phyloP scores from a whole-genome alignment of 2,797 vertebrate species.

The Lithobates pipiens region DNA sequence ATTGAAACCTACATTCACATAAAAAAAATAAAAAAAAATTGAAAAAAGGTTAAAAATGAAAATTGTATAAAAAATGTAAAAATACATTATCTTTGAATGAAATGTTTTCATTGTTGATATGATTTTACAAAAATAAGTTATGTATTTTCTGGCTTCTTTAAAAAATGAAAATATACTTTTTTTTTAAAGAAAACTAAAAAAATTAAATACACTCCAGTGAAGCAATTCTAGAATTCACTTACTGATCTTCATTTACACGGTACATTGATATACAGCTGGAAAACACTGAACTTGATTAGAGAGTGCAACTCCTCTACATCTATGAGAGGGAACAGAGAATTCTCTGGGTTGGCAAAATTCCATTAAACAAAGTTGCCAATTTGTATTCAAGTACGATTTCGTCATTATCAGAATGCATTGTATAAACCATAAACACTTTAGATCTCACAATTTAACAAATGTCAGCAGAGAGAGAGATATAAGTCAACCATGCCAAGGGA shows the following conservation, averaged over 20 bases:
- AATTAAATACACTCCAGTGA: background rate
- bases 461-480: slow-evolving; percentile 52
- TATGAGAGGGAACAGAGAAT: slow-evolving; percentile 30
- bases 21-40: too few species aligned
- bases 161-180: background rate
- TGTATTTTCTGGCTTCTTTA: background rate
- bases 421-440: slow-evolving; percentile 45
- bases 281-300: slow-evolving; percentile 42
- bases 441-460: slow-evolving; percentile 54
- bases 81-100: too few species aligned
- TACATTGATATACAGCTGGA: slow-evolving; percentile 38
- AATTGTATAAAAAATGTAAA: too few species aligned
- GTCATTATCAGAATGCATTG: slow-evolving; percentile 36
- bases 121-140: background rate
- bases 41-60: too few species aligned
- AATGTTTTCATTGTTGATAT: too few species aligned
- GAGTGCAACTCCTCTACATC: slow-evolving; percentile 18
- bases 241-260: slow-evolving; percentile 47
- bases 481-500: slow-evolving; percentile 41
- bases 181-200: background rate
- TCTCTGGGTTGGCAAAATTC: slow-evolving; percentile 26
- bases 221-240: background rate
- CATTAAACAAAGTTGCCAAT: slow-evolving; percentile 27
- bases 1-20: too few species aligned
- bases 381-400: slow-evolving; percentile 41